phyloP scores from a whole-genome alignment of 2,888 invertebrate genomes.

The Leptura quadrifasciata region DNA sequence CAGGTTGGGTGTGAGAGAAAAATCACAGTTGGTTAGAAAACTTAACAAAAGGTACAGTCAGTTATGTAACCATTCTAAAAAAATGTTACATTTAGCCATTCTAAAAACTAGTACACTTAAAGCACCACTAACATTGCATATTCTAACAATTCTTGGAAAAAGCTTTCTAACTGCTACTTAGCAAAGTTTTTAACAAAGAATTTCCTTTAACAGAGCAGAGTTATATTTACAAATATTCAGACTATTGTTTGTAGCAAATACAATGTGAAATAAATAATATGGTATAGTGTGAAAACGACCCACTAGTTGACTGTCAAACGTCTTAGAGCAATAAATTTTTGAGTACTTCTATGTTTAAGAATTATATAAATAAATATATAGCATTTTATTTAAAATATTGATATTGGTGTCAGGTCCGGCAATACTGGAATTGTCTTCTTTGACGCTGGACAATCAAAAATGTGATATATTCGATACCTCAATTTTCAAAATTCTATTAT shows the following conservation, averaged over 20 bases:
- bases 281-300: no score
- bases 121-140: background rate
- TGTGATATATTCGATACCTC: no score
- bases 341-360: no score
- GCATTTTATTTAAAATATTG: no score
- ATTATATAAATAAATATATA: no score
- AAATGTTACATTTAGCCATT: no score
- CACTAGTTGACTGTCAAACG: no score
- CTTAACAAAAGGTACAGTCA: conserved; percentile 4
- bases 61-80: background rate
- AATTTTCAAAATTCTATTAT: no score
- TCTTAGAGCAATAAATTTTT: no score
- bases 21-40: conserved; percentile 6
- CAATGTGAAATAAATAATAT: background rate
- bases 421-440: no score
- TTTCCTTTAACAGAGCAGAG: background rate
- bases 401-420: no score
- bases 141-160: background rate
- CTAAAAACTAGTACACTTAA: conserved; percentile 8
- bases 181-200: background rate
- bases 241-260: background rate
- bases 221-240: conserved; percentile 19
- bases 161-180: conserved; percentile 13
- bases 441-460: no score
- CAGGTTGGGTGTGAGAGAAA: background rate